Evolutionary conservation across 2,888 invertebrate genomes (phyloP).

Genomic region (Tricholauxania praeusta): DNA sequence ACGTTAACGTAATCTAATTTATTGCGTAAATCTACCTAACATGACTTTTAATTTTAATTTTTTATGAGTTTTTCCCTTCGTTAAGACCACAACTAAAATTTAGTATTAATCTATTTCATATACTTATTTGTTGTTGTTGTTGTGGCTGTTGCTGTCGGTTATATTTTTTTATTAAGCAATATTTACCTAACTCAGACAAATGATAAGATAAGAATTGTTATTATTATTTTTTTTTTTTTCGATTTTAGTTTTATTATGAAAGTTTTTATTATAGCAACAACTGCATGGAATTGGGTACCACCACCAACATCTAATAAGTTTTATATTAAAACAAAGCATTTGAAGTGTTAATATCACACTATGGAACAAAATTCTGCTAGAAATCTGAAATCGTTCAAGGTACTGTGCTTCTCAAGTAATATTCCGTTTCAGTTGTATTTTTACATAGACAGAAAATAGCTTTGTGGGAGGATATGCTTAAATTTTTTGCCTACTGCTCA

Average conservation of each 20-base stretch:
- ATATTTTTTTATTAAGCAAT: conserved; percentile 34
- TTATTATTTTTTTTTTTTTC: conserved; percentile 11
- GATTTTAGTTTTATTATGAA: conserved; percentile 28
- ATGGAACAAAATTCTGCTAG: too few relatives aligned
- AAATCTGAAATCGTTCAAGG: too few relatives aligned
- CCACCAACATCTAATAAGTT: too few relatives aligned
- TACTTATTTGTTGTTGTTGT: conserved; percentile 8
- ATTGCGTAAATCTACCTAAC: conserved; percentile 6
- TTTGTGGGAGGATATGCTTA: too few relatives aligned
- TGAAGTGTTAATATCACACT: too few relatives aligned
- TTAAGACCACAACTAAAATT: conserved; percentile 11
- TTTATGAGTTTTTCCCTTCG: not conserved
- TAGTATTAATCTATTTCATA: not conserved
- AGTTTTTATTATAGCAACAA: conserved; percentile 18
- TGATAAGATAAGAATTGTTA: conserved; percentile 31
- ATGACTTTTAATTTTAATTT: conserved; percentile 8
- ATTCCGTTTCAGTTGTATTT: too few relatives aligned
- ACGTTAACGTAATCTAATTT: not conserved
- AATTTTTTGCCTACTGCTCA: too few relatives aligned
- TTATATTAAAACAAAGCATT: too few relatives aligned
- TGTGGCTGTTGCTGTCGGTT: conserved; percentile 14
- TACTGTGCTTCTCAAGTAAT: too few relatives aligned
- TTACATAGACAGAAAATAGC: too few relatives aligned
- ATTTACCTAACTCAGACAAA: conserved; percentile 28
- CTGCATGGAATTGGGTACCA: too few relatives aligned